phyloP scores from a whole-genome alignment of 1,140 invertebrate genomes.

The Pseudomyrmex flavicornis region DNA sequence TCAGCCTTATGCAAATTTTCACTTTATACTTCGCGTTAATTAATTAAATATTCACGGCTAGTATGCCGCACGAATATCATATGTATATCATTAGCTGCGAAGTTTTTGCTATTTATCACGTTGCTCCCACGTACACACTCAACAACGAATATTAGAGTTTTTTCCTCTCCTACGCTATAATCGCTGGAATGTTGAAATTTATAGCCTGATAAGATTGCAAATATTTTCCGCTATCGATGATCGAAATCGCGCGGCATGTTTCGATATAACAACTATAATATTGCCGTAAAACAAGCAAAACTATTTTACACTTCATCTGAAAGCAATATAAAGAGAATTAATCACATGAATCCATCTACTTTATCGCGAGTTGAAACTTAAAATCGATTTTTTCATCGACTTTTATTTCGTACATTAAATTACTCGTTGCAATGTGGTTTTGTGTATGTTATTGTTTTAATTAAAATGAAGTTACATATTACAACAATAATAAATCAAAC shows the following conservation, averaged over 20 bases:
- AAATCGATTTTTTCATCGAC: neutral
- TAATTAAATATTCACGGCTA: slow-evolving; percentile 74
- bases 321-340: neutral
- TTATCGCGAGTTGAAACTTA: neutral
- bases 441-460: no score
- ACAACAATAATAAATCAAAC: no score
- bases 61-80: slow-evolving; percentile 22
- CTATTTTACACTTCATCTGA: neutral
- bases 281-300: neutral
- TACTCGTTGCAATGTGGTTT: neutral
- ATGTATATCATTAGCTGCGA: slow-evolving; percentile 43
- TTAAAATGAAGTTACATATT: no score
- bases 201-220: slow-evolving; percentile 57
- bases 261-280: slow-evolving; percentile 2
- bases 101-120: slow-evolving; percentile 35
- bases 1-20: slow-evolving; percentile 70
- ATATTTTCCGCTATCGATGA: slow-evolving; percentile 7
- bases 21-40: slow-evolving; percentile 71
- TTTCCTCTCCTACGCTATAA: slow-evolving; percentile 11
- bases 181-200: slow-evolving; percentile 43
- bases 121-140: neutral
- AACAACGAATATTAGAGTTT: slow-evolving; percentile 3
- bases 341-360: neutral
- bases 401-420: neutral
- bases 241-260: neutral